Conservation (phyloP, 2,888 invertebrate genomes). For the Patella ulyssiponensis region DNA sequence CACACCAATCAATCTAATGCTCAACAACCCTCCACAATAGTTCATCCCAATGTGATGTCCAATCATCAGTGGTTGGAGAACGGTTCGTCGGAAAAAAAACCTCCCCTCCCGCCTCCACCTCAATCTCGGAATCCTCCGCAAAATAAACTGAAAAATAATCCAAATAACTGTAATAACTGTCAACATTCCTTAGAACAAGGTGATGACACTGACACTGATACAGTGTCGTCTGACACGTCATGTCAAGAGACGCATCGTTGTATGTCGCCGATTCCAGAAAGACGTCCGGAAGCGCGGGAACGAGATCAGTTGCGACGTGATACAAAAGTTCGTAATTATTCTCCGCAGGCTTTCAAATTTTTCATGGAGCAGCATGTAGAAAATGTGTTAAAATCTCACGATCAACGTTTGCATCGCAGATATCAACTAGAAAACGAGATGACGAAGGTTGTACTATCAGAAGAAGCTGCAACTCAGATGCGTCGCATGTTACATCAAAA, state of each 20-base stretch:
- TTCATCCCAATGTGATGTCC: slow-evolving; percentile 9
- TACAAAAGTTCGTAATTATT: slow-evolving; percentile 88
- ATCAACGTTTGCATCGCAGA: slow-evolving; percentile 89
- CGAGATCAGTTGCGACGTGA: slow-evolving; percentile 85
- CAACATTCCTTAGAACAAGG: slow-evolving; percentile 16
- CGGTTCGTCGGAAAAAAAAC: not conserved
- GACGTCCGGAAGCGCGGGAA: slow-evolving; percentile 88
- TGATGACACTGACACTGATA: slow-evolving; percentile 54
- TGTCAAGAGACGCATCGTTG: slow-evolving; percentile 60
- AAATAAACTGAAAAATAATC: not conserved
- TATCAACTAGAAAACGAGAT: slow-evolving; percentile 97
- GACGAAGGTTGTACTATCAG: slow-evolving; percentile 83
- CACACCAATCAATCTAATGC: slow-evolving; percentile 20
- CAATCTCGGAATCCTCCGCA: slow-evolving; percentile 7
- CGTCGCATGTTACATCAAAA: slow-evolving; percentile 97
- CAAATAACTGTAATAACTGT: not conserved
- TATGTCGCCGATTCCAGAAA: slow-evolving; percentile 91
- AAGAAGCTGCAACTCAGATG: slow-evolving; percentile 77
- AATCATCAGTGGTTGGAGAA: slow-evolving; percentile 10
- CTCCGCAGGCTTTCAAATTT: slow-evolving; percentile 97
- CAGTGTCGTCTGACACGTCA: slow-evolving; percentile 45
- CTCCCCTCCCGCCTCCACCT: slow-evolving; percentile 7
- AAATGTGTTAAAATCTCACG: slow-evolving; percentile 94
- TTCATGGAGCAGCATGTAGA: slow-evolving; percentile 99
- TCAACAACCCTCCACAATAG: slow-evolving; percentile 20